Percentiles rank a stretch among this genome's conserved stretches.
Evolutionary conservation across 2,888 invertebrate species (phyloP).

Genomic region (Nymphalis polychloros): DNA sequence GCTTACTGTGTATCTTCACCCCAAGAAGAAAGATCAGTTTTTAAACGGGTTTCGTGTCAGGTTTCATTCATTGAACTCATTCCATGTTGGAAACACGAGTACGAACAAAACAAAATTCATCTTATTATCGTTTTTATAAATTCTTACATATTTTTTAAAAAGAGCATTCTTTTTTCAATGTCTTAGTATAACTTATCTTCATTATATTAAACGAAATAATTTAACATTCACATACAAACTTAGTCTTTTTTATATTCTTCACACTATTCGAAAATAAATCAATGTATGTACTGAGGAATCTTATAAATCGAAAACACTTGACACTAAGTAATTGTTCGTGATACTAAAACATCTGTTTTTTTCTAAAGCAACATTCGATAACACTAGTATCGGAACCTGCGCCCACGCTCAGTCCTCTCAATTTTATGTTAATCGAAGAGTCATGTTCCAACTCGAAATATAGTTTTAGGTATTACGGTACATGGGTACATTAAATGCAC

Average conservation of each 20-base stretch:
- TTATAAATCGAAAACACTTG: background rate
- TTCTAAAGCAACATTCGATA: slow-evolving; percentile 29
- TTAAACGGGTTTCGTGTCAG: no score
- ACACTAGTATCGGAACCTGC: slow-evolving; percentile 50
- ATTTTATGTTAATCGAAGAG: slow-evolving; percentile 82
- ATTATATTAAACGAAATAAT: no score
- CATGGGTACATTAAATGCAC: slow-evolving; percentile 65
- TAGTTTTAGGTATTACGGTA: slow-evolving; percentile 60
- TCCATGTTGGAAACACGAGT: no score
- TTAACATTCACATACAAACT: no score
- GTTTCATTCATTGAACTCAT: no score
- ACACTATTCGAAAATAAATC: background rate
- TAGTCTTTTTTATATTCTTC: no score
- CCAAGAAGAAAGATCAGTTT: no score
- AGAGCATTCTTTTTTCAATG: no score
- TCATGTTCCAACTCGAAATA: slow-evolving; percentile 67
- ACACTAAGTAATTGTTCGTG: slow-evolving; percentile 13
- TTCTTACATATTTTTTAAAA: no score
- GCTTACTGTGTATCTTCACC: background rate
- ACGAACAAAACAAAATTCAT: no score
- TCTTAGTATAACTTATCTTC: no score
- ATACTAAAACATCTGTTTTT: slow-evolving; percentile 17
- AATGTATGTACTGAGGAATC: background rate
- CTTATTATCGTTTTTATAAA: no score
- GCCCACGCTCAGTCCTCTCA: slow-evolving; percentile 72